phyloP scores from a whole-genome alignment of 2,797 vertebrate species.

The Lithobates pipiens region DNA sequence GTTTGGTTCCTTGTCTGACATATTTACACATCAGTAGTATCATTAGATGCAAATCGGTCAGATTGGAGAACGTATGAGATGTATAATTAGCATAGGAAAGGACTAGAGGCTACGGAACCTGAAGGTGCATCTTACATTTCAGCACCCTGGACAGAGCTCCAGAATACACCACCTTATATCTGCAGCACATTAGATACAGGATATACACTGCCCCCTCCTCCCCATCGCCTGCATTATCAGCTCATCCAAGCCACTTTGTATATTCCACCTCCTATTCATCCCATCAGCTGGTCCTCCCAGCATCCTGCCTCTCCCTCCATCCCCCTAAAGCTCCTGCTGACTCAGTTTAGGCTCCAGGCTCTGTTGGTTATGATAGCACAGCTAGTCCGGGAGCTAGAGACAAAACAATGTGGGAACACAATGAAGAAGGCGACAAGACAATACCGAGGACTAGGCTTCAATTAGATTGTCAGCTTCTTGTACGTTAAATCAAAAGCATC shows the following conservation, averaged over 20 bases:
- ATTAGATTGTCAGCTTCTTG: constrained; percentile 30
- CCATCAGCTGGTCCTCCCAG: constrained; percentile 14
- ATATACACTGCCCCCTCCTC: background rate
- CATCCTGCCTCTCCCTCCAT: background rate
- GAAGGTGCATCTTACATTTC: constrained; percentile 17
- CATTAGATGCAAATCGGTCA: background rate
- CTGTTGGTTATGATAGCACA: constrained; percentile 9
- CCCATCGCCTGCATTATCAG: constrained; percentile 19
- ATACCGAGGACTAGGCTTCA: background rate
- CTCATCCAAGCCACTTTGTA: constrained; percentile 9
- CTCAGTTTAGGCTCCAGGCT: constrained; percentile 50
- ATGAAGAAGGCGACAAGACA: background rate
- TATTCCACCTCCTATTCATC: constrained; percentile 9
- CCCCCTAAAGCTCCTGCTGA: constrained; percentile 47
- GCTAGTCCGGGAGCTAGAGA: background rate
- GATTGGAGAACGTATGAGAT: background rate
- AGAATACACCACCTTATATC: background rate
- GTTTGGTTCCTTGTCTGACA: background rate
- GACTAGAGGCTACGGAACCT: background rate
- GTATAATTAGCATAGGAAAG: background rate
- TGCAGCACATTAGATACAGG: background rate
- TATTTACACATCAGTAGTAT: background rate
- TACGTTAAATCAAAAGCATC: too few relatives aligned
- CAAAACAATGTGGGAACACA: constrained; percentile 4
- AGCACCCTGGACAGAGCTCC: constrained; percentile 55